Evolutionary conservation across 2,888 invertebrate species (phyloP).

Genomic region (Oxytorus armatus): DNA sequence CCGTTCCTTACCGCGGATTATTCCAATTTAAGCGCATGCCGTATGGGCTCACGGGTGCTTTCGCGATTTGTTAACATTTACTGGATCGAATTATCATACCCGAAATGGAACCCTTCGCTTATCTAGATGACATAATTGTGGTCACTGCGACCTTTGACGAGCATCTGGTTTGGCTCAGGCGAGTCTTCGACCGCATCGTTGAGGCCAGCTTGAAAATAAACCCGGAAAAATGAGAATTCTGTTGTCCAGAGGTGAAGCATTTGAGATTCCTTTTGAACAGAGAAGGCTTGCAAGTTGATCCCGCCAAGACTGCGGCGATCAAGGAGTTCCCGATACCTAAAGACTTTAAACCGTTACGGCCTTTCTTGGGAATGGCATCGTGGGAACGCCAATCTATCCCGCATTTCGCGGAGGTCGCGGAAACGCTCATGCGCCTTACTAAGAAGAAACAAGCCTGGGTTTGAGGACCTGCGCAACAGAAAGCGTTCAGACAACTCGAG

Average conservation of each 20-base stretch:
- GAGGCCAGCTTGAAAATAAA: constrained; percentile 1
- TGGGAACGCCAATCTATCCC: constrained; percentile 27
- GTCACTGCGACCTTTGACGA: constrained; percentile 43
- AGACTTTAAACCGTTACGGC: not conserved
- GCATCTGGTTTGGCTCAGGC: constrained; percentile 31
- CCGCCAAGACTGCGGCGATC: no score
- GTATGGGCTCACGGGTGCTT: constrained; percentile 4
- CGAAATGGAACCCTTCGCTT: constrained; percentile 26
- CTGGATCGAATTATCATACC: not conserved
- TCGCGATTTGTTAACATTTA: not conserved
- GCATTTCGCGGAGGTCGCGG: not conserved
- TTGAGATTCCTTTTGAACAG: not conserved
- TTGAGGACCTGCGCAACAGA: not conserved
- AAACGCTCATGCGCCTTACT: not conserved
- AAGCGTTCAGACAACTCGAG: not conserved
- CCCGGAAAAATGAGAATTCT: constrained; percentile 20
- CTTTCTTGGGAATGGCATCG: constrained; percentile 26
- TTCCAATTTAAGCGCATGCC: constrained; percentile 16
- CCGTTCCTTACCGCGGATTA: not conserved
- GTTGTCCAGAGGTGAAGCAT: not conserved
- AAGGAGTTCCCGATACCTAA: no score
- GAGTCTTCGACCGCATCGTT: constrained; percentile 7
- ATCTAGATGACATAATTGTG: no score
- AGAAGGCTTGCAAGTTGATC: no score
- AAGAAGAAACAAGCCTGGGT: constrained; percentile 9